Evolutionary conservation across 2,888 invertebrate species (phyloP), one percentile per base, ranked within the genome.

Genomic region (Synanthedon tipuliformis): DNA sequence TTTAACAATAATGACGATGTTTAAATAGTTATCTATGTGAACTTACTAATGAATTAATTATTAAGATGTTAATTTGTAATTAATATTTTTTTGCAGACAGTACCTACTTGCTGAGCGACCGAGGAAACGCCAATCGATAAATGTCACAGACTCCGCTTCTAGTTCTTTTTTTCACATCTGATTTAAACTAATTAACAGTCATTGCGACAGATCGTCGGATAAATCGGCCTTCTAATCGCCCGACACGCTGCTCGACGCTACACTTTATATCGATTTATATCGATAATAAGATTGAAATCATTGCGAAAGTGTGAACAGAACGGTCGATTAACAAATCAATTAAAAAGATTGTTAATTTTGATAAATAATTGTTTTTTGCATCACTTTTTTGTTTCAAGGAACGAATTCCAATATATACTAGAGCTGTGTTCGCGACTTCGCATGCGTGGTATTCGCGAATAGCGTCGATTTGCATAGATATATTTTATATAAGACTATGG

Each of bases 101-200:
- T 62, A 23, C 23, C 2, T 23, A 59, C 59, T 18, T 50, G 13
- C 45, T n/a, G 54, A 51, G 52, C 58, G 59, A 58, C 54, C 57
- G 59, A 58, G 54, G 51, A 51, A 51, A 52, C 57, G 59, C 55
- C 62, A 62, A 66, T 62, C 56, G 62, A 62, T 63, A 68, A 65
- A 69, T 68, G 59, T 58, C 57, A 58, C 52, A 8, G 40, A 54
- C 18, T 5, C 50, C 50, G 56, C 55, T 60, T 55, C 57, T 53
- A 53, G 58, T 65, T 66, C 75, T 79, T 71, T 68, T 75, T 77
- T 78, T 79, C 71, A 67, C 61, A 57, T 57, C 57, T 59, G 59
- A 62, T 65, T 69, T 69, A 68, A 64, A 65, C 68, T 73, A 81
- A 81, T 81, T 76, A 75, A 72, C 68, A 67, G 64, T 59, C 62